phyloP scores from a whole-genome alignment of 2,888 invertebrate species.

The Nezara viridula region DNA sequence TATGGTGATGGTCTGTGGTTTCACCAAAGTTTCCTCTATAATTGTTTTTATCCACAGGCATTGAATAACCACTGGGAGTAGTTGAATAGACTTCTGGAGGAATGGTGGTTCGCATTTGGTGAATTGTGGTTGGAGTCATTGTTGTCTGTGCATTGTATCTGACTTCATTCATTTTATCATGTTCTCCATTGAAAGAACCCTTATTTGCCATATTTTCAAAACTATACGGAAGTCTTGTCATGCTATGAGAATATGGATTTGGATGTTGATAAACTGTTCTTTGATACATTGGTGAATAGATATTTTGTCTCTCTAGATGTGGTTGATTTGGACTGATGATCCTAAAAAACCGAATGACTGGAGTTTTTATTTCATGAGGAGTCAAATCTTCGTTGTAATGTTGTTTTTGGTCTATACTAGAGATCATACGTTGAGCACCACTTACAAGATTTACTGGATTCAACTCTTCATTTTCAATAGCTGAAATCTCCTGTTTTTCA shows the following conservation, averaged over 20 bases:
- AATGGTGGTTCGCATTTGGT: not conserved
- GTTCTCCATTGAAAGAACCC: not conserved
- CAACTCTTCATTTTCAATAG: not conserved
- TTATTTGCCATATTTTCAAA: not conserved
- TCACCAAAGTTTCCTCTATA: not conserved
- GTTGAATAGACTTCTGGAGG: not conserved
- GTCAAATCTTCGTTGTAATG: not conserved
- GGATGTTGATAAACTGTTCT: not conserved
- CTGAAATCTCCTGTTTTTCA: not conserved
- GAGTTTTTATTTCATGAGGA: not conserved
- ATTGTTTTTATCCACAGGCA: not conserved
- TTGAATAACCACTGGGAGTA: not conserved
- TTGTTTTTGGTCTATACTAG: not conserved
- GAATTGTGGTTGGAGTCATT: not conserved
- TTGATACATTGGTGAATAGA: slow-evolving; percentile 30
- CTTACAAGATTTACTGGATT: not conserved
- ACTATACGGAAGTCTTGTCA: not conserved
- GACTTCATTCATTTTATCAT: not conserved
- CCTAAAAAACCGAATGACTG: slow-evolving; percentile 5
- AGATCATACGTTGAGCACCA: not conserved
- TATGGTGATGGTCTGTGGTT: not conserved
- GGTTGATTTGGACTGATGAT: not conserved
- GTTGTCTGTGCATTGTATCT: not conserved
- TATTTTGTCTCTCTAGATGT: not conserved
- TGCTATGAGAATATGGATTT: not conserved